These are phyloP conservation scores for Hipparchia semele DNA, from an alignment of 2,888 invertebrate genomes.

Conservation along the genomic window DNA sequence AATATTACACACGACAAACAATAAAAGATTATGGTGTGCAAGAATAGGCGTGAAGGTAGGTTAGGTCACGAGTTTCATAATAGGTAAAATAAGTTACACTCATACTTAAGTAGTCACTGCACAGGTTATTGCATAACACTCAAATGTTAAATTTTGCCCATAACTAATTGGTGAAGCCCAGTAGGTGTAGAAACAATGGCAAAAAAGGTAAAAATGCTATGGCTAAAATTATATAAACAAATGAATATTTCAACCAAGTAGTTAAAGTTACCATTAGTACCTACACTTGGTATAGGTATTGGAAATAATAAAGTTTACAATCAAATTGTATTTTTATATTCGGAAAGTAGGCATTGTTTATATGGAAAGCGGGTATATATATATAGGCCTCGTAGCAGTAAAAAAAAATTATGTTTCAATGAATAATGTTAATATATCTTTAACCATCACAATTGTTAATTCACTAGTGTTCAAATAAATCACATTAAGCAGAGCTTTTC, in stretches of 20 bases:
- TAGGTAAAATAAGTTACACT: slow-evolving; percentile 19
- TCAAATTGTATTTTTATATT: no score
- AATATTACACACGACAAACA: slow-evolving; percentile 5
- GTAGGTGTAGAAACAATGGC: slow-evolving; percentile 5
- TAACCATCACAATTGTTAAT: no score
- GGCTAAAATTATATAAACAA: slow-evolving; percentile 1
- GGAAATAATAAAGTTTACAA: no score
- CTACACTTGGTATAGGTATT: no score
- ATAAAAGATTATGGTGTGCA: neutral
- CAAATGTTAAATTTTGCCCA: slow-evolving; percentile 27
- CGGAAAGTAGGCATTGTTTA: no score
- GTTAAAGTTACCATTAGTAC: neutral
- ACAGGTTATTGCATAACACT: slow-evolving; percentile 22
- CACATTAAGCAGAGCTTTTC: no score
- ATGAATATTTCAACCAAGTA: neutral
- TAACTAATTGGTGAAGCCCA: slow-evolving; percentile 23
- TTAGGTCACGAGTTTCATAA: slow-evolving; percentile 22
- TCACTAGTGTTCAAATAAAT: no score
- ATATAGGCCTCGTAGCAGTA: no score
- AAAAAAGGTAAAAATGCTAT: slow-evolving; percentile 6
- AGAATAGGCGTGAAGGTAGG: slow-evolving; percentile 15
- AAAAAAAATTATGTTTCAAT: no score
- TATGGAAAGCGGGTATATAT: no score
- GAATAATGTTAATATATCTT: no score
- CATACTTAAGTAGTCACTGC: slow-evolving; percentile 14